A percentile compares a stretch with the other conserved stretches of the same genome.
Evolutionary conservation across 2,888 invertebrate genomes (phyloP).

Genomic region (Brassicogethes aeneus): DNA sequence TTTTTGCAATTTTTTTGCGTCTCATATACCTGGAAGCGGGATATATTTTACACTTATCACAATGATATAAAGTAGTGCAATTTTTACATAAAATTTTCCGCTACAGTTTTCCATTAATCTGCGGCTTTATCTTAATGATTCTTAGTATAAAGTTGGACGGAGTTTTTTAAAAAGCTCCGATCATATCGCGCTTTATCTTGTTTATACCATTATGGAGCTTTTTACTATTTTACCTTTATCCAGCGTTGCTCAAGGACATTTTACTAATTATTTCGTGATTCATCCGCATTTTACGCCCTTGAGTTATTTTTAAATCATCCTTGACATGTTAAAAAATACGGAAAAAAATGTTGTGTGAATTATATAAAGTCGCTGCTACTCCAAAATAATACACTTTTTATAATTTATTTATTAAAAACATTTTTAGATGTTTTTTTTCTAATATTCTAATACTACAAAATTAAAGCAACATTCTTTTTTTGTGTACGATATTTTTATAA

Average conservation of each 20-base stretch:
- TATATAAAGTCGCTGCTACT: no score
- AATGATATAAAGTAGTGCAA: constrained; percentile 42
- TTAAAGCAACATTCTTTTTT: no score
- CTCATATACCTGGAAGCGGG: constrained; percentile 36
- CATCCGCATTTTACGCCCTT: no score
- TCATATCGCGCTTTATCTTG: constrained; percentile 30
- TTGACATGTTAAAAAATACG: no score
- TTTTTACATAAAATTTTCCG: constrained; percentile 43
- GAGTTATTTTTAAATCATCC: no score
- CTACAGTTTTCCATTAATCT: constrained; percentile 43
- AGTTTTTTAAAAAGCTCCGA: constrained; percentile 36
- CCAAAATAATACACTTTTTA: no score
- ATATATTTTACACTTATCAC: constrained; percentile 42
- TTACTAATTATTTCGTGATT: neutral
- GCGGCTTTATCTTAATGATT: constrained; percentile 42
- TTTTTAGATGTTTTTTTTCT: no score
- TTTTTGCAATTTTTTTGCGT: constrained; percentile 32
- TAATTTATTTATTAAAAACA: no score
- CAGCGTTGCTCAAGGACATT: neutral
- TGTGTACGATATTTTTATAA: no score
- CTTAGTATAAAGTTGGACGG: constrained; percentile 40
- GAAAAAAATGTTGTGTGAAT: no score
- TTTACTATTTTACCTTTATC: constrained; percentile 10
- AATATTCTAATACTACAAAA: no score
- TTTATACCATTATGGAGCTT: constrained; percentile 25